A percentile compares a stretch with the other conserved stretches of the same genome.
These are phyloP conservation scores for Phymatocera aterrima DNA, from an alignment of 2,888 invertebrate genomes.

Conservation along the genomic window DNA sequence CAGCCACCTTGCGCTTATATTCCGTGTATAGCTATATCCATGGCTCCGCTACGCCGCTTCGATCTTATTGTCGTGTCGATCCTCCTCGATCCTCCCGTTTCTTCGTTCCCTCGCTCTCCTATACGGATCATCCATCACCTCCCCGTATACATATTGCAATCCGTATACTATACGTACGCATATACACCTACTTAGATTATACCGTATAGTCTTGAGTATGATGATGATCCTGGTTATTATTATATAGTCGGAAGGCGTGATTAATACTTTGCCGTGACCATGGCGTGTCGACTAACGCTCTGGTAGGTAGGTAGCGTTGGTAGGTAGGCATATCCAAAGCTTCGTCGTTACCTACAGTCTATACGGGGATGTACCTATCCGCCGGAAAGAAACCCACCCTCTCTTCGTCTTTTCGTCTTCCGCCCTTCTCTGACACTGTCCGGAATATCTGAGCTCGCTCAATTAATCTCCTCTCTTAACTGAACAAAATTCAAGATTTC, in stretches of 20 bases:
- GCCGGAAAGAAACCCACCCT: neutral
- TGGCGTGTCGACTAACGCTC: neutral
- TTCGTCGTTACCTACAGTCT: neutral
- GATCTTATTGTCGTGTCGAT: neutral
- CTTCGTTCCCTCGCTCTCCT: too few relatives aligned
- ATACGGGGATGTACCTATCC: too few relatives aligned
- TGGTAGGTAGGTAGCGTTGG: too few relatives aligned
- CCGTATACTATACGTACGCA: neutral
- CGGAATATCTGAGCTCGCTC: neutral
- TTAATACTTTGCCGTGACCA: slow-evolving; percentile 30
- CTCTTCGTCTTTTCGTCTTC: neutral
- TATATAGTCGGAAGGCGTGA: slow-evolving; percentile 21
- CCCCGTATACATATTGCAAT: neutral
- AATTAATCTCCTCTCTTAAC: too few relatives aligned
- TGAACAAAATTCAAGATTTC: too few relatives aligned
- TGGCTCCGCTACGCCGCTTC: neutral
- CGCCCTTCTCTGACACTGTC: neutral
- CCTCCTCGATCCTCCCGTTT: too few relatives aligned
- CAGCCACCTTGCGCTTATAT: slow-evolving; percentile 28
- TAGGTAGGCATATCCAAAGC: neutral
- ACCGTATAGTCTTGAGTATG: neutral
- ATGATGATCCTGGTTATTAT: too few relatives aligned
- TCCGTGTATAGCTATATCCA: neutral
- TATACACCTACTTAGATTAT: neutral
- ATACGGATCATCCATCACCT: slow-evolving; percentile 35